phyloP scores from a whole-genome alignment of 2,797 vertebrate genomes.

The Gymnoscopelus microlampas region DNA sequence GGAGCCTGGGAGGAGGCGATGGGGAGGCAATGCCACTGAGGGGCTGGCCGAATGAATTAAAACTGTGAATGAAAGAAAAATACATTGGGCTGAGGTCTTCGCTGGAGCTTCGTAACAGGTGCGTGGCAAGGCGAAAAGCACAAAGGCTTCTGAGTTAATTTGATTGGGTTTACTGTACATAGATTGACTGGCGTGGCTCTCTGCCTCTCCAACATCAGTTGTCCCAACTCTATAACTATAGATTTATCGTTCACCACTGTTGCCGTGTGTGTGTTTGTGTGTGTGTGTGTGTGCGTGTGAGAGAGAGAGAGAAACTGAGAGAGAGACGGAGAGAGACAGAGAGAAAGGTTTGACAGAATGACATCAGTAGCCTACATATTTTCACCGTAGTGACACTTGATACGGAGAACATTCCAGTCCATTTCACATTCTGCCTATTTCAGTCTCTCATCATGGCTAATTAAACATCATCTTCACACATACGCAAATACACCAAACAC shows the following conservation, averaged over 20 bases:
- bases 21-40: too few species aligned
- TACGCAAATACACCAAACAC: not conserved
- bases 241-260: too few species aligned
- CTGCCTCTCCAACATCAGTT: not conserved
- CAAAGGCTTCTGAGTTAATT: too few species aligned
- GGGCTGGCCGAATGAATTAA: too few species aligned
- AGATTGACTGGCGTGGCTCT: not conserved
- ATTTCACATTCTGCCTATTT: conserved; percentile 29
- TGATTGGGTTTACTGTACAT: too few species aligned
- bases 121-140: too few species aligned
- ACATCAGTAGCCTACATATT: not conserved
- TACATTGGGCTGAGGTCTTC: too few species aligned
- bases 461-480: conserved; percentile 34
- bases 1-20: too few species aligned
- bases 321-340: not conserved
- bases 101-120: too few species aligned
- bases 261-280: not conserved
- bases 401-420: conserved; percentile 32
- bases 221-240: not conserved
- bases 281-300: not conserved
- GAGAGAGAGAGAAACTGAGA: not conserved
- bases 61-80: too few species aligned
- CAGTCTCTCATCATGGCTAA: conserved; percentile 28
- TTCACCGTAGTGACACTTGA: not conserved
- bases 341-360: not conserved